These are phyloP conservation scores for Sander lucioperca DNA, from an alignment of 2,113 vertebrate genomes.

Conservation along the genomic window DNA sequence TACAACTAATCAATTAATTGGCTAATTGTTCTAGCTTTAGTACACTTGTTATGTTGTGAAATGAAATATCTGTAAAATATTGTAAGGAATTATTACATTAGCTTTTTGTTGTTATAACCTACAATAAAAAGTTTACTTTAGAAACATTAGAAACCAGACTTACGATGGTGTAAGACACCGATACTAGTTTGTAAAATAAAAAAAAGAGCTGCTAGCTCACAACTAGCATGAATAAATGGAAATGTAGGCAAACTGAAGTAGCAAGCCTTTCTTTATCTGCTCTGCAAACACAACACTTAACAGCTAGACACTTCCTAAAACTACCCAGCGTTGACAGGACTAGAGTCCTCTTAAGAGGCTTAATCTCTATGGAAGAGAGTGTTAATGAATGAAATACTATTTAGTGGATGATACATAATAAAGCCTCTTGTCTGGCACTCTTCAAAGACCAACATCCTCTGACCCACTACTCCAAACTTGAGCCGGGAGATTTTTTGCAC, in stretches of 20 bases:
- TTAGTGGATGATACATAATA: slow-evolving; percentile 88
- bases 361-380: slow-evolving; percentile 82
- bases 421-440: slow-evolving; percentile 82
- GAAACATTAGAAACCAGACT: neutral
- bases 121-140: neutral
- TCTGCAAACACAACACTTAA: slow-evolving; percentile 63
- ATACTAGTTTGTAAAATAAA: neutral
- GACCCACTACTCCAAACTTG: slow-evolving; percentile 88
- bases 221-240: slow-evolving; percentile 11
- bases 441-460: slow-evolving; percentile 91
- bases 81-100: too few species aligned
- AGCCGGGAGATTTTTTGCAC: slow-evolving; percentile 85
- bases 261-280: slow-evolving; percentile 44
- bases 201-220: slow-evolving; percentile 1
- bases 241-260: slow-evolving; percentile 41
- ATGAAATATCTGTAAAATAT: too few species aligned
- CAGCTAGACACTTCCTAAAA: slow-evolving; percentile 74
- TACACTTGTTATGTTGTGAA: neutral
- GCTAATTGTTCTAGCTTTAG: neutral
- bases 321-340: slow-evolving; percentile 72
- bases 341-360: slow-evolving; percentile 81
- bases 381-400: slow-evolving; percentile 88
- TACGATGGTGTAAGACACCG: neutral
- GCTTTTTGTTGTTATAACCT: neutral
- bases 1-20: neutral